Evolutionary conservation across 2,113 vertebrate species (phyloP).

Genomic region (Gavialis gangeticus): DNA sequence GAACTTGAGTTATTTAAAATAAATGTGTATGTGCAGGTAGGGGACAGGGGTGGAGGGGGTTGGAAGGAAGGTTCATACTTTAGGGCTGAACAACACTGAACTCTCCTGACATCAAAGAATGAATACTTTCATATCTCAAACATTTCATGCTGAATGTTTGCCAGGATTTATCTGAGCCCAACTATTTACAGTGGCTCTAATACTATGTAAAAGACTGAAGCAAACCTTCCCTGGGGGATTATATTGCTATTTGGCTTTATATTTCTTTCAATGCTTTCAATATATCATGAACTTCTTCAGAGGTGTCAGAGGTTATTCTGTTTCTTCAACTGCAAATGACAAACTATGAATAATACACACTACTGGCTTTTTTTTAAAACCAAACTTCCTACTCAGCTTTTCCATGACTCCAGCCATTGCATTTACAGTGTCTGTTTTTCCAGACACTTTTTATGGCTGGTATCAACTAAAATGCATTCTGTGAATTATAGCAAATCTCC

Average conservation of each 20-base stretch:
- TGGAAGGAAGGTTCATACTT: slow-evolving; percentile 10
- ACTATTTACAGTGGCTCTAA: slow-evolving; percentile 72
- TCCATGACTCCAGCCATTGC: background rate
- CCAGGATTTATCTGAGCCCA: slow-evolving; percentile 69
- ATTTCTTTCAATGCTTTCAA: slow-evolving; percentile 71
- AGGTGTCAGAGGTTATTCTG: slow-evolving; percentile 66
- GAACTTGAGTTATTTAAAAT: background rate
- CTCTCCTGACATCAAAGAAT: slow-evolving; percentile 64
- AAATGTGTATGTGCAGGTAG: background rate
- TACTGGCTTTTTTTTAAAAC: background rate
- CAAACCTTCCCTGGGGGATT: slow-evolving; percentile 43
- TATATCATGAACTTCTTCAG: slow-evolving; percentile 74
- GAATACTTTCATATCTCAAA: slow-evolving; percentile 69
- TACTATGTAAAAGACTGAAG: slow-evolving; percentile 66
- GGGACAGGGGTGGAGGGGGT: background rate
- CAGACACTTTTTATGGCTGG: background rate
- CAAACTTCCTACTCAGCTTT: background rate
- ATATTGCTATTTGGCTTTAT: slow-evolving; percentile 77
- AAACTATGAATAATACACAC: slow-evolving; percentile 70
- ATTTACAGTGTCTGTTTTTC: background rate
- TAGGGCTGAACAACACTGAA: slow-evolving; percentile 36
- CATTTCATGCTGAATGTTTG: slow-evolving; percentile 72
- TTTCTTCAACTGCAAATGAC: slow-evolving; percentile 72
- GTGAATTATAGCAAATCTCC: background rate
- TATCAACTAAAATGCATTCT: background rate